A percentile compares a stretch with the other conserved stretches of the same genome.
phyloP scores from a whole-genome alignment of 2,797 vertebrate genomes.

The Lagocephalus sceleratus region DNA sequence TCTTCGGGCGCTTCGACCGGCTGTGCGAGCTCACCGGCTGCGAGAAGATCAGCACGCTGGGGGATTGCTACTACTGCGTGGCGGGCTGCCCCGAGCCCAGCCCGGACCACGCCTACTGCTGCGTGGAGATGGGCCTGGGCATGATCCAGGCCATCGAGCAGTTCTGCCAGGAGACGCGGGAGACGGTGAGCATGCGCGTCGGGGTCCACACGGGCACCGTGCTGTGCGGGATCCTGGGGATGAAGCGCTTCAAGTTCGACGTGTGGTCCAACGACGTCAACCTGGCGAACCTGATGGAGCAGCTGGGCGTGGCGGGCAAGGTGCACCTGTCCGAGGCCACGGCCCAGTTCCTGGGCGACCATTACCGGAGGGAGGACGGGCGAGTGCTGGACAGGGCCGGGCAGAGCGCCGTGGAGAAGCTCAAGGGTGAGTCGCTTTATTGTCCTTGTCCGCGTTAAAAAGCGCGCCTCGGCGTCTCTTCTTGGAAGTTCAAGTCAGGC shows the following conservation, averaged over 20 bases:
- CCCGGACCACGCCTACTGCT: slow-evolving; percentile 91
- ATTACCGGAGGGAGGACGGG: slow-evolving; percentile 91
- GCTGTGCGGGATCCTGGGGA: slow-evolving; percentile 93
- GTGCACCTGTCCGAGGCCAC: slow-evolving; percentile 96
- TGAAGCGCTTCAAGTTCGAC: slow-evolving; percentile 96
- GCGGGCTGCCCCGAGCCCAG: slow-evolving; percentile 93
- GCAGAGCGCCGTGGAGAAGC: slow-evolving; percentile 87
- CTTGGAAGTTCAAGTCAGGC: no score
- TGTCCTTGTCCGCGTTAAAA: neutral
- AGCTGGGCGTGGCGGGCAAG: slow-evolving; percentile 92
- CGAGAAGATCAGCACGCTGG: slow-evolving; percentile 97
- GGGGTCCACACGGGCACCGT: slow-evolving; percentile 96
- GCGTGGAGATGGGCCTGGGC: slow-evolving; percentile 96
- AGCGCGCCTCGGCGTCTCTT: no score
- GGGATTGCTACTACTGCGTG: slow-evolving; percentile 97
- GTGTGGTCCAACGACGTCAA: slow-evolving; percentile 99
- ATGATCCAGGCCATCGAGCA: slow-evolving; percentile 98
- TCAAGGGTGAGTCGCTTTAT: slow-evolving; percentile 84
- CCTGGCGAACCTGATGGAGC: slow-evolving; percentile 97
- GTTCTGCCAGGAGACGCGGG: slow-evolving; percentile 94
- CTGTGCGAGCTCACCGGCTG: slow-evolving; percentile 92
- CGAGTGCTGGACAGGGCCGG: slow-evolving; percentile 87
- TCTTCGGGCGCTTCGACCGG: slow-evolving; percentile 94
- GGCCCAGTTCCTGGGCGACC: slow-evolving; percentile 88
- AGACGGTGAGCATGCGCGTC: slow-evolving; percentile 95